Evolutionary conservation across 2,113 vertebrate species (phyloP).

Genomic region (Sebastes schlegelii): DNA sequence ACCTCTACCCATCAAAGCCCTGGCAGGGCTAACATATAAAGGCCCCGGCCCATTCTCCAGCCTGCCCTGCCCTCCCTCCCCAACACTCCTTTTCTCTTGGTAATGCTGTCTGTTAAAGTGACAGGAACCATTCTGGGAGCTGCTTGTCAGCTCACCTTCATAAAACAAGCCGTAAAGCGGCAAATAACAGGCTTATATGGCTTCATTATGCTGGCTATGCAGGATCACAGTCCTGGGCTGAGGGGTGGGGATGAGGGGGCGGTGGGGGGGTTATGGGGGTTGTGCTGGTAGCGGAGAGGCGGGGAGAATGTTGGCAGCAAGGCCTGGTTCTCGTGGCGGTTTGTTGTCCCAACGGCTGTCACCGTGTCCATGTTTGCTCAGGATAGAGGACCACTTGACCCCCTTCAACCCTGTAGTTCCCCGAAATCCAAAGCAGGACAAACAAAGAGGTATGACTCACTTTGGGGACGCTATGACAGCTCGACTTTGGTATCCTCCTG

Average conservation of each 20-base stretch:
- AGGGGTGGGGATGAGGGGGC: slow-evolving; percentile 54
- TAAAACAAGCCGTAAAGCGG: slow-evolving; percentile 88
- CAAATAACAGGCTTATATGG: slow-evolving; percentile 87
- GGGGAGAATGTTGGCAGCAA: slow-evolving; percentile 67
- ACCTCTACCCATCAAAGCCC: slow-evolving; percentile 92
- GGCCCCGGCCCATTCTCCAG: slow-evolving; percentile 78
- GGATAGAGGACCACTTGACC: slow-evolving; percentile 67
- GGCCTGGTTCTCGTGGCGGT: slow-evolving; percentile 72
- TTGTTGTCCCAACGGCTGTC: slow-evolving; percentile 71
- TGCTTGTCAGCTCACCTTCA: slow-evolving; percentile 87
- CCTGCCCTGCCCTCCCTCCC: slow-evolving; percentile 78
- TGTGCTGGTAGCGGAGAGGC: slow-evolving; percentile 46
- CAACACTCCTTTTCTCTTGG: slow-evolving; percentile 88
- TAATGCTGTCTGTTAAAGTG: slow-evolving; percentile 91
- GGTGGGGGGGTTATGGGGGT: slow-evolving; percentile 37
- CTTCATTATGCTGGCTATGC: slow-evolving; percentile 84
- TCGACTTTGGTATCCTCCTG: background rate
- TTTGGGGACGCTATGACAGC: slow-evolving; percentile 39
- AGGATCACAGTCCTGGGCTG: slow-evolving; percentile 70
- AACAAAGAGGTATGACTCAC: slow-evolving; percentile 43
- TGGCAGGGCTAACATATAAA: slow-evolving; percentile 83
- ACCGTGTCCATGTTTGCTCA: slow-evolving; percentile 69
- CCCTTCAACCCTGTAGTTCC: slow-evolving; percentile 43
- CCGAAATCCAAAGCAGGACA: slow-evolving; percentile 40
- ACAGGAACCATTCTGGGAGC: slow-evolving; percentile 89